Evolutionary conservation across 2,113 vertebrate genomes (phyloP).

Genomic region (Probosciger aterrimus): DNA sequence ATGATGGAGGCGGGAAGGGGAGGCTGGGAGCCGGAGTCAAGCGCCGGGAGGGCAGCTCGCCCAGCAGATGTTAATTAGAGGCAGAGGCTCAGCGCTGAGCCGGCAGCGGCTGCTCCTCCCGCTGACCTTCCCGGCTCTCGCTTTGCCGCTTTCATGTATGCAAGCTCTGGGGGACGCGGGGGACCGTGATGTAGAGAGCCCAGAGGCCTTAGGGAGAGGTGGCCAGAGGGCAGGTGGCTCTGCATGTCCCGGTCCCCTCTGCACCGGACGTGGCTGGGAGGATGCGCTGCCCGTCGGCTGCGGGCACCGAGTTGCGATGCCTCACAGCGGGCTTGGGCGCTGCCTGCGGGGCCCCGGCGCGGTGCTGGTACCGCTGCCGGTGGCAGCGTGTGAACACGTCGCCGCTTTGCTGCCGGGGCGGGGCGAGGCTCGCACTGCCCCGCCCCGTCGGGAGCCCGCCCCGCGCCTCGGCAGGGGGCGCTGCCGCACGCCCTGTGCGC

Average conservation of each 20-base stretch:
- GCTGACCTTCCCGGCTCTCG: conserved; percentile 38
- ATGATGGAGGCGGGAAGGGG: conserved; percentile 31
- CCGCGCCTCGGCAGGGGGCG: background rate
- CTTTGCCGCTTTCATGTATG: background rate
- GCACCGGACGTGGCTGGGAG: background rate
- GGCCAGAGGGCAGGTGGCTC: background rate
- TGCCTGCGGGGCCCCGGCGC: no score
- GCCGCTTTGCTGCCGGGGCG: background rate
- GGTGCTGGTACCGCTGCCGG: no score
- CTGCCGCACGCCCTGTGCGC: background rate
- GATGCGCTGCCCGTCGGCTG: background rate
- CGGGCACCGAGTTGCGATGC: background rate
- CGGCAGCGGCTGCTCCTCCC: background rate
- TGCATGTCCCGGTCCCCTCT: background rate
- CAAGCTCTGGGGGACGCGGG: background rate
- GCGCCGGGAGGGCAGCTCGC: background rate
- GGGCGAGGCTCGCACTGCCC: background rate
- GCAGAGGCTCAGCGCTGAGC: background rate
- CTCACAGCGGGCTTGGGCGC: background rate
- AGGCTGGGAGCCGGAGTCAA: background rate
- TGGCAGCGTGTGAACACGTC: background rate
- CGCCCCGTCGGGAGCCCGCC: background rate
- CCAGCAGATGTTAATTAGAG: conserved; percentile 33
- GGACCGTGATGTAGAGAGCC: background rate
- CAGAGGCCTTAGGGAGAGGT: background rate